phyloP scores from a whole-genome alignment of 2,888 invertebrate species.

The Oxycera nigricornis region DNA sequence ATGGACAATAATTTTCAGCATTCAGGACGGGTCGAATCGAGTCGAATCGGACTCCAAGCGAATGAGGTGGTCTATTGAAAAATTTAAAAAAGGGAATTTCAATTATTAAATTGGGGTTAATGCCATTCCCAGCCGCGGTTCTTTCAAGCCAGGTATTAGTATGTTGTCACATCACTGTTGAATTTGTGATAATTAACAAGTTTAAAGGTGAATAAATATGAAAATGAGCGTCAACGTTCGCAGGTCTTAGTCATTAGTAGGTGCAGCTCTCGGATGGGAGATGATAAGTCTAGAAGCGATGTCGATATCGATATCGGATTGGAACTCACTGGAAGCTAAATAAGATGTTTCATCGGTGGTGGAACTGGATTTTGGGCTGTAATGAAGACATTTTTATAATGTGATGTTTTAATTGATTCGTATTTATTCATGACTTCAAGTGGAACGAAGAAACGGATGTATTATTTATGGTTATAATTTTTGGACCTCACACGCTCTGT shows the following conservation, averaged over 20 bases:
- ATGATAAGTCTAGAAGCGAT: slow-evolving; percentile 19
- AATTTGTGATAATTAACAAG: slow-evolving; percentile 40
- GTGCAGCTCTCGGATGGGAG: not conserved
- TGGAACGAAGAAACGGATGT: slow-evolving; percentile 21
- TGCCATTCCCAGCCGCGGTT: slow-evolving; percentile 21
- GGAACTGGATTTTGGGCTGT: slow-evolving; percentile 20
- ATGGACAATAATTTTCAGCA: slow-evolving; percentile 24
- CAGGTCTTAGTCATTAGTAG: slow-evolving; percentile 33
- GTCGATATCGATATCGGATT: not conserved
- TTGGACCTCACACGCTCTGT: slow-evolving; percentile 38
- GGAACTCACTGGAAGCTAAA: not conserved
- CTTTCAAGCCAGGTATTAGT: slow-evolving; percentile 6
- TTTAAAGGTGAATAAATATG: slow-evolving; percentile 39
- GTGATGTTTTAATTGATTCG: slow-evolving; percentile 32
- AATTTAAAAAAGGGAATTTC: slow-evolving; percentile 31
- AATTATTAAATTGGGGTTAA: slow-evolving; percentile 34
- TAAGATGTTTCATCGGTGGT: slow-evolving; percentile 19
- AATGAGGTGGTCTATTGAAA: slow-evolving; percentile 15
- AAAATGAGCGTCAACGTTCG: slow-evolving; percentile 30
- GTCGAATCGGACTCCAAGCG: not conserved
- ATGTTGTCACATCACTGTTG: slow-evolving; percentile 35
- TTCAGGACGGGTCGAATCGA: not conserved
- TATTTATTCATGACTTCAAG: not conserved
- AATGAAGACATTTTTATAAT: slow-evolving; percentile 35
- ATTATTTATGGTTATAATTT: slow-evolving; percentile 34